A percentile compares a stretch with the other conserved stretches of the same genome.
These are phyloP conservation scores for Rhadina sibilatrix DNA, from an alignment of 2,113 vertebrate genomes.

Conservation along the genomic window DNA sequence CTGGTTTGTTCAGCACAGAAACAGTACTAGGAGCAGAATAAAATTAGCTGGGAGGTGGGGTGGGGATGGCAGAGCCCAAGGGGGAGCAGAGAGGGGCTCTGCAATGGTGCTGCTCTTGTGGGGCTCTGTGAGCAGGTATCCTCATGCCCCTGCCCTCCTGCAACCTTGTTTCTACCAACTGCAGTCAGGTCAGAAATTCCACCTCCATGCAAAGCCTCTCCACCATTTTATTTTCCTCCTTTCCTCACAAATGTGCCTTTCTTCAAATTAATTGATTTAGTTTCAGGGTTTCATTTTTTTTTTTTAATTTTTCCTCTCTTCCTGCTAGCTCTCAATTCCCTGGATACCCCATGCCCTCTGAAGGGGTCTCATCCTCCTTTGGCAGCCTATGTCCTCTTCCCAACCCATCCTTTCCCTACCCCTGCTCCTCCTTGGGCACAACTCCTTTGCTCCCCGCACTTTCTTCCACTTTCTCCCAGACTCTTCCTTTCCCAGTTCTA, in stretches of 20 bases:
- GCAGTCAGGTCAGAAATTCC: background rate
- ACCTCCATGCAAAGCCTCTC: background rate
- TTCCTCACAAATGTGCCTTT: background rate
- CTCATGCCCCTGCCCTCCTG: background rate
- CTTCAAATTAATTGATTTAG: background rate
- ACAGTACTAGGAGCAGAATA: conserved; percentile 8
- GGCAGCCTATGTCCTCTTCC: background rate
- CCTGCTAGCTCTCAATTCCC: background rate
- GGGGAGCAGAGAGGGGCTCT: background rate
- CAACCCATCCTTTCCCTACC: background rate
- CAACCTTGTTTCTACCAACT: background rate
- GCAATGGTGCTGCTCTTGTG: background rate
- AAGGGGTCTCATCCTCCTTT: background rate
- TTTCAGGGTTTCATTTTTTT: background rate
- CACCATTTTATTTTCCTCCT: background rate
- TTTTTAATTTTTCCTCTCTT: background rate
- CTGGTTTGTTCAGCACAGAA: conserved; percentile 25
- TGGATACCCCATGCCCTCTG: background rate
- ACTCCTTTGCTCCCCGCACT: background rate
- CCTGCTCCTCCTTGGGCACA: background rate
- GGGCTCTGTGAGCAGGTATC: background rate
- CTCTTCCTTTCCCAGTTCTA: background rate
- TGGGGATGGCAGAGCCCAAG: background rate
- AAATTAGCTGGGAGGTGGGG: conserved; percentile 2
- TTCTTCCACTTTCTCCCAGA: background rate